phyloP scores from a whole-genome alignment of 2,888 invertebrate species.

The Trissolcus japonicus region DNA sequence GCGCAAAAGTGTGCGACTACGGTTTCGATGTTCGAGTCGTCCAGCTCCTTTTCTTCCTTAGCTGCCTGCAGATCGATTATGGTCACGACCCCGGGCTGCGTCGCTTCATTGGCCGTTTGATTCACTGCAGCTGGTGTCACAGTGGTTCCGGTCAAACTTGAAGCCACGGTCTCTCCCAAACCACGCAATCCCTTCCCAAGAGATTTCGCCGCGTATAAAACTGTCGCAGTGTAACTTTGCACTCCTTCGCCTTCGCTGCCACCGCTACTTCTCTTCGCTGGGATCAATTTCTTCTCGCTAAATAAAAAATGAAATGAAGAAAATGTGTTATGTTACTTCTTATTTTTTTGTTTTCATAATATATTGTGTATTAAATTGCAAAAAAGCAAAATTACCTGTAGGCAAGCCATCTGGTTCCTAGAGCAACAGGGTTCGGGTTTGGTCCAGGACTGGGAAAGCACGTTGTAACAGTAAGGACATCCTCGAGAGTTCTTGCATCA shows the following conservation, averaged over 20 bases:
- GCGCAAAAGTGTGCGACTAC: conserved; percentile 92
- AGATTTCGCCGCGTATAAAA: conserved; percentile 95
- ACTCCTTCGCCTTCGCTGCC: conserved; percentile 91
- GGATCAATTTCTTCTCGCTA: conserved; percentile 90
- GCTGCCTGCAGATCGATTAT: conserved; percentile 89
- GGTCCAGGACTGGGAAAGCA: conserved; percentile 93
- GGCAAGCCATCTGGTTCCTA: conserved; percentile 90
- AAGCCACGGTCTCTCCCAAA: conserved; percentile 93
- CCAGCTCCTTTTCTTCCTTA: conserved; percentile 79
- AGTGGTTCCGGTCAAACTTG: conserved; percentile 84
- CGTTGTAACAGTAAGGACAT: conserved; percentile 90
- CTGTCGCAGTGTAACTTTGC: conserved; percentile 93
- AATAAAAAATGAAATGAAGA: conserved; percentile 55
- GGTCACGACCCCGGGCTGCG: conserved; percentile 92
- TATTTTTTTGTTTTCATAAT: neutral
- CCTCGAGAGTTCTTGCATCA: conserved; percentile 91
- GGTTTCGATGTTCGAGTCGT: conserved; percentile 83
- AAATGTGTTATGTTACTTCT: neutral
- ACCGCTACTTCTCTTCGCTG: conserved; percentile 87
- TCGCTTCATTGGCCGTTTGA: conserved; percentile 77
- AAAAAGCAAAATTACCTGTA: conserved; percentile 75
- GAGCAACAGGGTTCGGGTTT: conserved; percentile 87
- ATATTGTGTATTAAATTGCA: neutral
- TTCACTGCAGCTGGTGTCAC: conserved; percentile 63
- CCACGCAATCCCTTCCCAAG: conserved; percentile 93